Conservation (phyloP, 2,797 vertebrate genomes). For the Cynodonichthys magdalenae region DNA sequence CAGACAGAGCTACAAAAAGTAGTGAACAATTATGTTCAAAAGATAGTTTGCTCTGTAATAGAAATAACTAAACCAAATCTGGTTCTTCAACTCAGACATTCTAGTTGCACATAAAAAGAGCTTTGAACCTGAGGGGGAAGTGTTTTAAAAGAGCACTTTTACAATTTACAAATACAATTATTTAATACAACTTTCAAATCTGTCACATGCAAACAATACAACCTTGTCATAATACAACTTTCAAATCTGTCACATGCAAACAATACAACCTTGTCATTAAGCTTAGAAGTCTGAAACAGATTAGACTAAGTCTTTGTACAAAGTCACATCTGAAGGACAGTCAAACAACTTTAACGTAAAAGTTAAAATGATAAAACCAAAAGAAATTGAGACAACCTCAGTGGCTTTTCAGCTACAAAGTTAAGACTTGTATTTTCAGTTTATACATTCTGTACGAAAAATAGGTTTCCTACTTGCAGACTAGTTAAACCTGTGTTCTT, state of each 20-base stretch:
- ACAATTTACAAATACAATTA: background rate
- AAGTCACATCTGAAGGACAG: slow-evolving; percentile 25
- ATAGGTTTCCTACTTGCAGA: background rate
- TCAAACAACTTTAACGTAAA: slow-evolving; percentile 26
- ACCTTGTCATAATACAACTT: background rate
- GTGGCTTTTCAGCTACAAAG: background rate
- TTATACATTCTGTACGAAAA: too few species aligned
- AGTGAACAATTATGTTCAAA: slow-evolving; percentile 43
- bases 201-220: slow-evolving; percentile 8
- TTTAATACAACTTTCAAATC: background rate
- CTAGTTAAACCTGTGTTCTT: slow-evolving; percentile 1
- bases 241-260: slow-evolving; percentile 9
- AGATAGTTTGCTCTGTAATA: background rate
- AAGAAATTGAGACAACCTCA: background rate
- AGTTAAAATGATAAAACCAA: background rate
- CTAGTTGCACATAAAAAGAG: slow-evolving; percentile 5
- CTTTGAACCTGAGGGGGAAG: background rate
- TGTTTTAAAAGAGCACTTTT: background rate
- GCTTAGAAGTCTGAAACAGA: slow-evolving; percentile 38
- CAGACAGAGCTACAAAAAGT: slow-evolving; percentile 7
- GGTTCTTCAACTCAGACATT: background rate
- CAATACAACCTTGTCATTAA: slow-evolving; percentile 5
- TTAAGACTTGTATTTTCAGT: too few species aligned
- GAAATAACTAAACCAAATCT: slow-evolving; percentile 23
- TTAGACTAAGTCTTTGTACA: slow-evolving; percentile 45